Conservation (phyloP, 1,140 invertebrate species). For the Trichogramma pretiosum region DNA sequence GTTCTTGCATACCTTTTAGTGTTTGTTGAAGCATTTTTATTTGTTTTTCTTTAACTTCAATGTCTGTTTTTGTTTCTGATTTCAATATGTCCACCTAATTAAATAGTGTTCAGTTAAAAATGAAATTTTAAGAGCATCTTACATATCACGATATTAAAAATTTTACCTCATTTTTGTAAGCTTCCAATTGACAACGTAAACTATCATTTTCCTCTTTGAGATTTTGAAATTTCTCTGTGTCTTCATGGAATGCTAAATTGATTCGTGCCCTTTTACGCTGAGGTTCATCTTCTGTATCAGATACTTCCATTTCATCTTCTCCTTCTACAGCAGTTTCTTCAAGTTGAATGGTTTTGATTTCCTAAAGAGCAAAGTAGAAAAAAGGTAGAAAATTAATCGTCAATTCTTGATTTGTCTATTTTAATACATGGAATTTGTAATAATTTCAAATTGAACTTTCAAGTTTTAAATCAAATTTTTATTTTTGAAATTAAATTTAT, state of each 20-base stretch:
- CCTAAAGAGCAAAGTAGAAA: no score
- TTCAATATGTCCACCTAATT: constrained; percentile 53
- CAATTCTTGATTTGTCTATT: no score
- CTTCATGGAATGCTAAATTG: constrained; percentile 32
- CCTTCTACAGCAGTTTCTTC: constrained; percentile 62
- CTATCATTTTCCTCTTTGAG: constrained; percentile 81
- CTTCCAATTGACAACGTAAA: constrained; percentile 83
- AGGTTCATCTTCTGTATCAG: constrained; percentile 60
- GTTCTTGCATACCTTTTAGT: constrained; percentile 71
- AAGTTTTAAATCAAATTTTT: no score
- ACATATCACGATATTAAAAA: background rate
- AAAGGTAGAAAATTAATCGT: no score
- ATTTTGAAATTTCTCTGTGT: constrained; percentile 32
- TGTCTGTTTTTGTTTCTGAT: constrained; percentile 58
- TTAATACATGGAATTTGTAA: no score
- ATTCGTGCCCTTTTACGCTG: constrained; percentile 44
- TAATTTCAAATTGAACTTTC: no score
- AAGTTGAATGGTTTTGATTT: constrained; percentile 67
- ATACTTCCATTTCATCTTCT: constrained; percentile 76
- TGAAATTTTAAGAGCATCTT: background rate
- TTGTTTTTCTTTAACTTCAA: constrained; percentile 63
- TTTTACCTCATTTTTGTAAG: constrained; percentile 81
- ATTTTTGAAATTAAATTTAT: no score
- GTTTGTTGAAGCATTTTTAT: constrained; percentile 67
- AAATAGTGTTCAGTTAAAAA: constrained; percentile 4